These are phyloP conservation scores for Patella depressa DNA, from an alignment of 2,888 invertebrate species.

Conservation along the genomic window DNA sequence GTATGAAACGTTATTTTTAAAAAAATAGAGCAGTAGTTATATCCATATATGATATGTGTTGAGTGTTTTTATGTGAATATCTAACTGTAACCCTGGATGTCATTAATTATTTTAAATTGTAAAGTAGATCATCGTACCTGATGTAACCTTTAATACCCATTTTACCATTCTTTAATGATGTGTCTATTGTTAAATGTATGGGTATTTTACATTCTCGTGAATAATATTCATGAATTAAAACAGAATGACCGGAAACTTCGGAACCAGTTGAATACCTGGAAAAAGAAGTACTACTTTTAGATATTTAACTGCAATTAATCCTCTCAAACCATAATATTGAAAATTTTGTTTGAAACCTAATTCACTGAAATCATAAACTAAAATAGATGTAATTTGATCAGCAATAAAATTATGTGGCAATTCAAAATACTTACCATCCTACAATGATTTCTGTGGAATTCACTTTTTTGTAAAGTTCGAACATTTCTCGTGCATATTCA, in stretches of 20 bases:
- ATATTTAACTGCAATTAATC: not conserved
- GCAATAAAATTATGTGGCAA: not conserved
- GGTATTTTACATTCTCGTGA: slow-evolving; percentile 90
- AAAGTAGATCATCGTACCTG: slow-evolving; percentile 72
- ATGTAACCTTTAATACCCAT: slow-evolving; percentile 96
- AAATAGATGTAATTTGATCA: too few relatives aligned
- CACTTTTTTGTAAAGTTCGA: slow-evolving; percentile 92
- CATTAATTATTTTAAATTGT: not conserved
- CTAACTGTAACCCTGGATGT: not conserved
- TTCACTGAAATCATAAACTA: too few relatives aligned
- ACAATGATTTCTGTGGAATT: slow-evolving; percentile 94
- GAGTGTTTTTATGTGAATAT: not conserved
- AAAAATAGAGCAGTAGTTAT: too few relatives aligned
- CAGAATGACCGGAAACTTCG: slow-evolving; percentile 97
- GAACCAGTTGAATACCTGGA: slow-evolving; percentile 88
- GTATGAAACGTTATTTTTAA: too few relatives aligned
- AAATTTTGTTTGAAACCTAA: too few relatives aligned
- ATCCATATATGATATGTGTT: too few relatives aligned
- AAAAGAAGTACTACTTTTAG: slow-evolving; percentile 1
- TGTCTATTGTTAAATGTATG: slow-evolving; percentile 95
- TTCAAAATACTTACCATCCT: slow-evolving; percentile 84
- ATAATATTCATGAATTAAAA: slow-evolving; percentile 97
- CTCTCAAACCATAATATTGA: not conserved
- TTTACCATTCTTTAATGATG: slow-evolving; percentile 86
- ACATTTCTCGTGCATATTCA: slow-evolving; percentile 95